These are phyloP conservation scores for Baronia brevicornis DNA, from an alignment of 2,888 invertebrate genomes.

Conservation along the genomic window DNA sequence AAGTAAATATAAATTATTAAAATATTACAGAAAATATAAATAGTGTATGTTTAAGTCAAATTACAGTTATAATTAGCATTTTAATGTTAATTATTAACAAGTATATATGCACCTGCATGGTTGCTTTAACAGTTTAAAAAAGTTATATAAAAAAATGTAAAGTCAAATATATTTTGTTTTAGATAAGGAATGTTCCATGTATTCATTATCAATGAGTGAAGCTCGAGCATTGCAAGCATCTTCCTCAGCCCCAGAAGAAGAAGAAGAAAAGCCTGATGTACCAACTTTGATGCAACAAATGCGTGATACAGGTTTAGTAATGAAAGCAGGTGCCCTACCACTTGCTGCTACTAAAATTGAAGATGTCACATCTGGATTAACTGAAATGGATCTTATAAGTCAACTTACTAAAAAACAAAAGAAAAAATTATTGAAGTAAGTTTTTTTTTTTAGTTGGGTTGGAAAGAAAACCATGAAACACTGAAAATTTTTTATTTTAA, in stretches of 20 bases:
- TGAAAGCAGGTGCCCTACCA: conserved; percentile 85
- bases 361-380: conserved; percentile 72
- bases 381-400: conserved; percentile 88
- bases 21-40: no score
- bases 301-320: conserved; percentile 92
- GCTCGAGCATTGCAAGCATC: conserved; percentile 84
- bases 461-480: no score
- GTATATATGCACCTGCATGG: no score
- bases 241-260: conserved; percentile 81
- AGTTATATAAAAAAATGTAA: no score
- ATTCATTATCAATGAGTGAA: conserved; percentile 87
- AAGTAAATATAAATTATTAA: no score
- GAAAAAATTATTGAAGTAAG: conserved; percentile 89
- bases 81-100: no score
- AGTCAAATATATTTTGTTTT: conserved; percentile 34
- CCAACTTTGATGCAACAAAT: conserved; percentile 89
- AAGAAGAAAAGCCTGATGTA: conserved; percentile 74
- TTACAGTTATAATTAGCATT: no score
- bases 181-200: conserved; percentile 98
- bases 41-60: no score
- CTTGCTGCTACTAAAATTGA: conserved; percentile 73
- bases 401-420: conserved; percentile 92
- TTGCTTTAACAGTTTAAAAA: no score
- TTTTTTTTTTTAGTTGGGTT: no score
- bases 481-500: no score